A percentile compares a stretch with the other conserved stretches of the same genome.
Evolutionary conservation across 2,113 vertebrate species (phyloP).

Genomic region (Dissostichus mawsoni): DNA sequence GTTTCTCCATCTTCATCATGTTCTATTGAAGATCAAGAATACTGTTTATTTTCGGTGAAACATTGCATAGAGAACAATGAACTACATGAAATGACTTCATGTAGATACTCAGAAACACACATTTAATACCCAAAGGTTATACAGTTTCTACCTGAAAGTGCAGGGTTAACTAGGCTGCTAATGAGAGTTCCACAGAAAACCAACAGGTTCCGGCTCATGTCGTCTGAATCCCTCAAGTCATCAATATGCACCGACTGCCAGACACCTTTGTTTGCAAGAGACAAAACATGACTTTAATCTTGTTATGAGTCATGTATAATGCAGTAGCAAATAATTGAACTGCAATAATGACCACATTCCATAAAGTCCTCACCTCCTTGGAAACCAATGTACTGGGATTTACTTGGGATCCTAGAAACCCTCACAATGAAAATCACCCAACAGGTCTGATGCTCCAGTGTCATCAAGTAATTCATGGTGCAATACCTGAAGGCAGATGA

Average conservation of each 20-base stretch:
- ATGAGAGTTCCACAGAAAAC: conserved; percentile 78
- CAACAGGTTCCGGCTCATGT: conserved; percentile 81
- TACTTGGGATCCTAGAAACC: conserved; percentile 76
- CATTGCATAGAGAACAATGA: not conserved
- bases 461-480: too few species aligned
- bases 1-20: too few species aligned
- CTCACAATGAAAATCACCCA: conserved; percentile 83
- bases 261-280: conserved; percentile 59
- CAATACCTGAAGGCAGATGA: conserved; percentile 73
- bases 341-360: not conserved
- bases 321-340: fast-evolving
- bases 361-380: conserved; percentile 78
- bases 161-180: conserved; percentile 73
- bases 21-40: conserved; percentile 16
- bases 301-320: not conserved
- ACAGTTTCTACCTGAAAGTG: conserved; percentile 48
- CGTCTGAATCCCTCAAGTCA: conserved; percentile 81
- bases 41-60: not conserved
- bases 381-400: conserved; percentile 81
- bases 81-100: not conserved
- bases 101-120: not conserved
- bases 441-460: conserved; percentile 53
- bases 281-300: conserved; percentile 7
- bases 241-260: conserved; percentile 84
- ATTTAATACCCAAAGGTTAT: not conserved